phyloP scores from a whole-genome alignment of 2,797 vertebrate genomes.

The Argyrosomus regius region DNA sequence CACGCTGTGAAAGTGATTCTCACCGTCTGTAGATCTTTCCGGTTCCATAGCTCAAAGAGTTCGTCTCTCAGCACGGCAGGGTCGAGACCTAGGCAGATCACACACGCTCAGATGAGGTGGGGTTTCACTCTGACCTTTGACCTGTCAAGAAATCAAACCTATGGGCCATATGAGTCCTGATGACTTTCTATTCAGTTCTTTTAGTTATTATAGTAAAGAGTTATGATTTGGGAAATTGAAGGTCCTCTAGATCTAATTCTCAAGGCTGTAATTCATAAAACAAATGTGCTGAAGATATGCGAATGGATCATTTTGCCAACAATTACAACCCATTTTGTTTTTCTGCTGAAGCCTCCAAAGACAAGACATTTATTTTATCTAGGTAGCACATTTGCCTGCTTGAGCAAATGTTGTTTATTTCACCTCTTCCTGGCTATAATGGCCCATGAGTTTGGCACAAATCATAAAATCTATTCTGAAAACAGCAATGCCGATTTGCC shows the following conservation, averaged over 20 bases:
- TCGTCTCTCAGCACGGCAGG: conserved; percentile 73
- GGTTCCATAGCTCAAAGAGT: conserved; percentile 79
- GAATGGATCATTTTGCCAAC: neutral
- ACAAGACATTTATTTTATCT: neutral
- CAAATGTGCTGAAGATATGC: neutral
- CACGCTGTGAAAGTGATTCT: conserved; percentile 65
- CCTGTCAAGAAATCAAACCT: conserved; percentile 50
- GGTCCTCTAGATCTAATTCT: neutral
- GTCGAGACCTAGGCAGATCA: conserved; percentile 78
- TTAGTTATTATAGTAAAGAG: neutral
- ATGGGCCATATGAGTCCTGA: neutral
- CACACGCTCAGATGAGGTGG: conserved; percentile 51
- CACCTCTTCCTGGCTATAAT: neutral
- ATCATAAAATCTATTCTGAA: neutral
- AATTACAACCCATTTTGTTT: neutral
- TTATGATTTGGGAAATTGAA: conserved; percentile 3
- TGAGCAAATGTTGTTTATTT: neutral
- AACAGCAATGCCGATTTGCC: neutral
- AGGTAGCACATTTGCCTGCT: neutral
- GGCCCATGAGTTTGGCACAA: neutral
- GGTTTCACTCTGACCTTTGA: conserved; percentile 71
- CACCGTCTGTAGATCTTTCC: conserved; percentile 81
- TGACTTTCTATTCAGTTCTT: neutral
- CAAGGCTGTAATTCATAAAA: neutral
- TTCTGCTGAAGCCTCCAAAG: neutral